These are phyloP conservation scores for Corticium candelabrum DNA, from an alignment of 37 sponge, comb jelly and placozoan species.

Conservation along the genomic window DNA sequence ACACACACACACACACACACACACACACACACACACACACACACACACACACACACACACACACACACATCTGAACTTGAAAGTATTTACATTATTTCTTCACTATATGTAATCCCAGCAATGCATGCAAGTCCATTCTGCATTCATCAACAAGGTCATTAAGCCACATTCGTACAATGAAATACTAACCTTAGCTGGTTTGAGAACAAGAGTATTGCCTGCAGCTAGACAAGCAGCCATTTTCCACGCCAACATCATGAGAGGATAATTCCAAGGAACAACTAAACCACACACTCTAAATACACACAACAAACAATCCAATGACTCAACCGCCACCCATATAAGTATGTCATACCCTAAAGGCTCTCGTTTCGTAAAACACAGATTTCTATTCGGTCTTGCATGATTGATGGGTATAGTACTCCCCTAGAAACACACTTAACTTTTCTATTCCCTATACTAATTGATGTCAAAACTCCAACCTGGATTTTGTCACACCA, in stretches of 20 bases:
- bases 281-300: slow-evolving; percentile 76
- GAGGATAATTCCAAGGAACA: slow-evolving; percentile 93
- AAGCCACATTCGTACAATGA: no score
- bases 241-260: slow-evolving; percentile 94
- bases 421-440: slow-evolving; percentile 33
- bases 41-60: no score
- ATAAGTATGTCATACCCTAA: slow-evolving; percentile 66
- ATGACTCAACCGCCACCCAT: not conserved
- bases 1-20: no score
- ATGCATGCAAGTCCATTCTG: no score
- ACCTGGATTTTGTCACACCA: slow-evolving; percentile 97
- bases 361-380: slow-evolving; percentile 71
- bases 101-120: no score
- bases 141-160: no score
- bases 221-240: slow-evolving; percentile 85
- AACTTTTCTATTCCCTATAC: no score
- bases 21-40: no score
- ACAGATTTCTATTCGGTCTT: slow-evolving; percentile 77
- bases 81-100: no score
- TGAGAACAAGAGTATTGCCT: slow-evolving; percentile 83
- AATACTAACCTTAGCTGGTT: slow-evolving; percentile 93
- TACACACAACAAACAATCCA: not conserved
- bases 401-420: slow-evolving; percentile 90
- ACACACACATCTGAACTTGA: no score
- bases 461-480: no score